Evolutionary conservation across 2,888 invertebrate species (phyloP), one percentile per base, ranked within the genome.

Genomic region (Metellina segmentata): DNA sequence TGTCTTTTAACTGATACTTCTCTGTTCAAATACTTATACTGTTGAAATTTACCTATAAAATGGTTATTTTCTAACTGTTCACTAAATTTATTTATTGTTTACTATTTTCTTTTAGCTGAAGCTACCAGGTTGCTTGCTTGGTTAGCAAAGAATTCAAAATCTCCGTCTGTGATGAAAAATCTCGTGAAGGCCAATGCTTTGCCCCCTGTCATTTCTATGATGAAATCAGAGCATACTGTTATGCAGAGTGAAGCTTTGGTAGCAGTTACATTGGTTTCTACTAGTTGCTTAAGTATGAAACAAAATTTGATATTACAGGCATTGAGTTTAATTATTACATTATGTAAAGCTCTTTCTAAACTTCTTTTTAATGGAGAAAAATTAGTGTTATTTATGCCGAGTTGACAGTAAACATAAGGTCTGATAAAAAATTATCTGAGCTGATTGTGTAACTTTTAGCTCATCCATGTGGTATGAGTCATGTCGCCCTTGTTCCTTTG

Each of bases 131-230:
- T 95, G n/a, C 93, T 95, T 86, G 94, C 95, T 85, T 98, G 98
- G 97, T 83, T 95, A 53, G 96, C 97, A 83, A 97, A 97, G 94
- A 97, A 97, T 94, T 96, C 96, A 94, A 95, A 93, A 79, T 94
- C 94, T 7, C 88, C 94, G 20, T 95, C 95, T 48, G 95, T 96
- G 6, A 95, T 95, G 94, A 94, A 94, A 71, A 94, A 94, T 81
- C 94, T 96, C 89, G 95, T 96, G 13, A 94, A 95, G 74, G 96
- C 96, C 79, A 97, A 97, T 92, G 97, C 97, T 92, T 95, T 98
- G 61, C 96, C 96, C 87, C 96, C 97, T 94, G 95, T 98, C 94
- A 97, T 97, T 13, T 96, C 96, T 95, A 98, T 98, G 98, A 95
- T 97, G 93, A 96, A 97, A 6, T 97, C 97, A 4, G 97, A 97